Evolutionary conservation across 1,140 invertebrate species (phyloP).

Genomic region (Lordiphosa clarofinis): DNA sequence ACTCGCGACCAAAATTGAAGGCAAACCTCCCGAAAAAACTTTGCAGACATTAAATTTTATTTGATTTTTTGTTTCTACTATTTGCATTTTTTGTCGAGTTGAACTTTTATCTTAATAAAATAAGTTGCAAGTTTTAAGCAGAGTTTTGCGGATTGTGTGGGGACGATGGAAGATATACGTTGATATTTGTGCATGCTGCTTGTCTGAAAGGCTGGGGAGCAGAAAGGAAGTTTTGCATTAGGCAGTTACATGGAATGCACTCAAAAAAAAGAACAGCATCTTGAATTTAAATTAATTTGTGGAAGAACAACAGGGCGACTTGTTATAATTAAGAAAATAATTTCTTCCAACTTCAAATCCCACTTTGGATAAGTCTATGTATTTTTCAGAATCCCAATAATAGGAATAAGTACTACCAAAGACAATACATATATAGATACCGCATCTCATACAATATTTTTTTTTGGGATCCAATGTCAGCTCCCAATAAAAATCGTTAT

Average conservation of each 20-base stretch:
- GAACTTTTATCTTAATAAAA: conserved; percentile 75
- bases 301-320: no score
- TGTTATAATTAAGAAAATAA: no score
- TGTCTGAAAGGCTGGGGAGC: neutral
- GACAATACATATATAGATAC: no score
- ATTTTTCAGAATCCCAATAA: no score
- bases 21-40: conserved; percentile 45
- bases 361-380: no score
- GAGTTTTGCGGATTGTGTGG: conserved; percentile 17
- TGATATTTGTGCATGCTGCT: conserved; percentile 10
- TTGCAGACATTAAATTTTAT: conserved; percentile 78
- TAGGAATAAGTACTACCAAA: no score
- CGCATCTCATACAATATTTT: no score
- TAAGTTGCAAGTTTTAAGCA: conserved; percentile 69
- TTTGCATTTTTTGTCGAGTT: conserved; percentile 16
- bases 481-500: no score
- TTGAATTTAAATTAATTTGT: no score
- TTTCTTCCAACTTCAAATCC: no score
- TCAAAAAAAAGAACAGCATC: neutral
- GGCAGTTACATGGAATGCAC: conserved; percentile 5
- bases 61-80: conserved; percentile 50
- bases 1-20: conserved; percentile 48
- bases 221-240: conserved; percentile 1
- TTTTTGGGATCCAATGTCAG: no score
- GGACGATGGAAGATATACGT: neutral